A percentile compares a stretch with the other conserved stretches of the same genome.
These are phyloP conservation scores for Rutpela maculata DNA, from an alignment of 2,888 invertebrate species.

Conservation along the genomic window DNA sequence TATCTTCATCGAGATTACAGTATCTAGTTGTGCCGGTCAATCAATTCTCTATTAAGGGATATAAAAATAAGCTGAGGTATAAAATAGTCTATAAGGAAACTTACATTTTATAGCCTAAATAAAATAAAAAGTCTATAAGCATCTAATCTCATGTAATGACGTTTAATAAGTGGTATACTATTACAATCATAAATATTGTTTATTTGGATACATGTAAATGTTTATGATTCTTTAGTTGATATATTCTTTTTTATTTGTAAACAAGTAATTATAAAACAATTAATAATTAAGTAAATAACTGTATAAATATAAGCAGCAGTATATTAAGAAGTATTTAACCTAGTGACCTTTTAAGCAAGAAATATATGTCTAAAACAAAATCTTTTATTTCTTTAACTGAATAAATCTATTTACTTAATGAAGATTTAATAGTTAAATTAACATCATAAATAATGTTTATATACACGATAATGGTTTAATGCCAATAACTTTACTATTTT, in stretches of 20 bases:
- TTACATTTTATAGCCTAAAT: conserved; percentile 14
- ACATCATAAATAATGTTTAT: no score
- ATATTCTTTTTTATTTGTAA: background rate
- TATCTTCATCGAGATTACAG: conserved; percentile 26
- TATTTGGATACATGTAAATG: background rate
- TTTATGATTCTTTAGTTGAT: background rate
- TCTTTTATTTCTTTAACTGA: no score
- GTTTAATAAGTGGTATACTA: background rate
- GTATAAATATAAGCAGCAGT: background rate
- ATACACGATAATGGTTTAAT: no score
- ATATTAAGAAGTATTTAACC: background rate
- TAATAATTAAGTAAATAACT: background rate
- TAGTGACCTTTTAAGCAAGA: background rate
- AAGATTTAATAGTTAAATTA: no score
- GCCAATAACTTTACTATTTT: no score
- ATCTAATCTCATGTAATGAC: conserved; percentile 9
- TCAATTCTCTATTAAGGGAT: conserved; percentile 24
- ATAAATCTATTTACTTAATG: no score
- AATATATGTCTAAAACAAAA: background rate
- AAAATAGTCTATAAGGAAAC: conserved; percentile 14
- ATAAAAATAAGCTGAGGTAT: conserved; percentile 14
- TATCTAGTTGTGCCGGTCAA: conserved; percentile 16
- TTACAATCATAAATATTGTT: conserved; percentile 1
- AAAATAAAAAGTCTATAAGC: background rate
- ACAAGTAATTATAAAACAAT: conserved; percentile 5